Evolutionary conservation across 2,888 invertebrate species (phyloP).

Genomic region (Eutolmus rufibarbis): DNA sequence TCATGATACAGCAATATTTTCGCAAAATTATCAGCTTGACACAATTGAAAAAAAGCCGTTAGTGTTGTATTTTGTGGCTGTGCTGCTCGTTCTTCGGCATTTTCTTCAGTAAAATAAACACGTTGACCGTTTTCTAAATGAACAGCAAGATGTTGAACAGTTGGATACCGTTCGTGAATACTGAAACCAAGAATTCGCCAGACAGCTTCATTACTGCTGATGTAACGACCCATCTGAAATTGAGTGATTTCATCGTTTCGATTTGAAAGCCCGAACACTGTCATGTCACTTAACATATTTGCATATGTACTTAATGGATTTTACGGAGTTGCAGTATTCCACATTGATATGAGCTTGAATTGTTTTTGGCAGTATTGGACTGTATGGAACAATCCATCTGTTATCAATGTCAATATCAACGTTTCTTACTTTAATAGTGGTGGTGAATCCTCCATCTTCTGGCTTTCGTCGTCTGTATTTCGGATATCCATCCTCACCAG

Average conservation of each 20-base stretch:
- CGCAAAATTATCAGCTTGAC: constrained; percentile 52
- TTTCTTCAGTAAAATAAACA: constrained; percentile 54
- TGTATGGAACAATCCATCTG: constrained; percentile 57
- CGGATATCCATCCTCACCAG: constrained; percentile 12
- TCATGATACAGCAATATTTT: constrained; percentile 55
- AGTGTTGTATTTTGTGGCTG: constrained; percentile 47
- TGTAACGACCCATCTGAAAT: constrained; percentile 46
- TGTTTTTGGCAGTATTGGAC: constrained; percentile 51
- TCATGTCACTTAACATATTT: not conserved
- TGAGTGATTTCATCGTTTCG: constrained; percentile 23
- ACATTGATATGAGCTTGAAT: constrained; percentile 59
- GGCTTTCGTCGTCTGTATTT: constrained; percentile 47
- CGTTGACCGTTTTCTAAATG: constrained; percentile 47
- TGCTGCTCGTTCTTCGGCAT: constrained; percentile 43
- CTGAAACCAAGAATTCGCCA: constrained; percentile 49
- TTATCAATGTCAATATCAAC: constrained; percentile 52
- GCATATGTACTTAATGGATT: constrained; percentile 46
- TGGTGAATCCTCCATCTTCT: constrained; percentile 42
- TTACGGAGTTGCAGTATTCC: constrained; percentile 54
- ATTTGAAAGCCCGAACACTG: not conserved
- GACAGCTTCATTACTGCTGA: constrained; percentile 51
- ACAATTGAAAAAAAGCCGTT: constrained; percentile 54
- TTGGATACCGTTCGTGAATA: constrained; percentile 50
- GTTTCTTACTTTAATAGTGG: constrained; percentile 37
- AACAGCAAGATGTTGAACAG: constrained; percentile 42